Percentiles rank a stretch among this genome's conserved stretches.
Conservation (phyloP, 2,797 vertebrate genomes). For the Oophaga sylvatica region DNA sequence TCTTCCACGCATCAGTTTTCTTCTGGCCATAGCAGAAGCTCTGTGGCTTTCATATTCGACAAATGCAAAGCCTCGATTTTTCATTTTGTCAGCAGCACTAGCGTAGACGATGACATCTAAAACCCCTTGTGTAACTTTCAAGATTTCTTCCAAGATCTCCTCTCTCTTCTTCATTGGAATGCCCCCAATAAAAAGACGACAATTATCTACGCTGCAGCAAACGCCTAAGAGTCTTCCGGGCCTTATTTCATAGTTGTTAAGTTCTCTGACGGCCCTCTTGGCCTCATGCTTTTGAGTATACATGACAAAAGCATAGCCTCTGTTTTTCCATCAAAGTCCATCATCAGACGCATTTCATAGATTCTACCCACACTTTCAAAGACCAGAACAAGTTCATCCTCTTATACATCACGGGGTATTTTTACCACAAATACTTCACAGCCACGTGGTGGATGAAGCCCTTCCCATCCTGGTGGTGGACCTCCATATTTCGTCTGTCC, state of each 20-base stretch:
- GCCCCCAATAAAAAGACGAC: constrained; percentile 96
- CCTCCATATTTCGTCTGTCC: constrained; percentile 95
- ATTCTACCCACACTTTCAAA: constrained; percentile 93
- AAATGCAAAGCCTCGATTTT: constrained; percentile 97
- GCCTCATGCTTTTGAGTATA: constrained; percentile 95
- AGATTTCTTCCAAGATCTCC: constrained; percentile 96
- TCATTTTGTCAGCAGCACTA: constrained; percentile 98
- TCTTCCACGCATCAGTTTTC: constrained; percentile 96
- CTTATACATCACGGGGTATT: constrained; percentile 95
- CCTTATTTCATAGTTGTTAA: constrained; percentile 97
- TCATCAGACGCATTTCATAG: constrained; percentile 99
- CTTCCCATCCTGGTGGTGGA: constrained; percentile 93
- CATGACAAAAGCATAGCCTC: constrained; percentile 96
- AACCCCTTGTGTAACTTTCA: constrained; percentile 96
- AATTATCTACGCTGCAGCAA: constrained; percentile 97
- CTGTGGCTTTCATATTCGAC: constrained; percentile 98
- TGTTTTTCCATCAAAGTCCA: constrained; percentile 99
- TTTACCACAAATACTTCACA: constrained; percentile 98
- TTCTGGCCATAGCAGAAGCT: constrained; percentile 95
- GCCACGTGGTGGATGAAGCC: constrained; percentile 85
- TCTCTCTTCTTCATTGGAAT: constrained; percentile 99
- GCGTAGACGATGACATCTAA: constrained; percentile 97
- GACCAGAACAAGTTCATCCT: constrained; percentile 95
- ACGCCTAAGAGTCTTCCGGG: constrained; percentile 94
- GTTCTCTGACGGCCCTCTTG: constrained; percentile 93